phyloP scores from a whole-genome alignment of 2,888 invertebrate genomes.

The Cephus pulcher region DNA sequence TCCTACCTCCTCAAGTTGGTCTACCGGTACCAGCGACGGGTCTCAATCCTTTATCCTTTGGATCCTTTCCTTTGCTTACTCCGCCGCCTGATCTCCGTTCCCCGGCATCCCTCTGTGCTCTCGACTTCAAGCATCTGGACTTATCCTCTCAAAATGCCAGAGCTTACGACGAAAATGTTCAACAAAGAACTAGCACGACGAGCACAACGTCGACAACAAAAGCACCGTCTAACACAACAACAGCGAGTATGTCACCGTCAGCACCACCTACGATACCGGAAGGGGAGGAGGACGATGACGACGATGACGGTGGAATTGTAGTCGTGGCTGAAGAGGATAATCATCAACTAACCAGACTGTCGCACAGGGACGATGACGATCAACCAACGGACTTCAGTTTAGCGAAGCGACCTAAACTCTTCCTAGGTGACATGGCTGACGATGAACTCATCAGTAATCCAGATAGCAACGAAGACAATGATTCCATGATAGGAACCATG shows the following conservation, averaged over 20 bases:
- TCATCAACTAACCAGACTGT: conserved; percentile 51
- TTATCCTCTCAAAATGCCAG: conserved; percentile 67
- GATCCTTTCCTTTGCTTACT: conserved; percentile 82
- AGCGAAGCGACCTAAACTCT: conserved; percentile 73
- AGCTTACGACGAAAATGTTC: conserved; percentile 66
- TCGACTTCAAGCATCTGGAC: conserved; percentile 77
- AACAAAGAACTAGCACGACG: conserved; percentile 52
- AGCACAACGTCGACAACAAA: conserved; percentile 14
- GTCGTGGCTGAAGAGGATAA: conserved; percentile 77
- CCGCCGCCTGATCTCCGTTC: conserved; percentile 77
- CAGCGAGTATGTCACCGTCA: conserved; percentile 58
- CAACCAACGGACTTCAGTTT: conserved; percentile 79
- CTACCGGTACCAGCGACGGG: conserved; percentile 74
- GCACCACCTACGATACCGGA: conserved; percentile 52
- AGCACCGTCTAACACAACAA: conserved; percentile 48
- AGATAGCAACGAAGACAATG: conserved; percentile 73
- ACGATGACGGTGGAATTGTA: conserved; percentile 83
- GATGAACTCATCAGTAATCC: conserved; percentile 72
- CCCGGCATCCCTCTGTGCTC: conserved; percentile 67
- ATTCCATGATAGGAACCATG: conserved; percentile 56
- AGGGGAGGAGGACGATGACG: conserved; percentile 73
- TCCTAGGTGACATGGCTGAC: conserved; percentile 69
- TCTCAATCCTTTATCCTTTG: conserved; percentile 80
- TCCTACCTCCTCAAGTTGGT: conserved; percentile 80
- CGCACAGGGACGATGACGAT: conserved; percentile 64